These are phyloP conservation scores for Melipona bicolor DNA, from an alignment of 2,888 invertebrate genomes.

Conservation along the genomic window DNA sequence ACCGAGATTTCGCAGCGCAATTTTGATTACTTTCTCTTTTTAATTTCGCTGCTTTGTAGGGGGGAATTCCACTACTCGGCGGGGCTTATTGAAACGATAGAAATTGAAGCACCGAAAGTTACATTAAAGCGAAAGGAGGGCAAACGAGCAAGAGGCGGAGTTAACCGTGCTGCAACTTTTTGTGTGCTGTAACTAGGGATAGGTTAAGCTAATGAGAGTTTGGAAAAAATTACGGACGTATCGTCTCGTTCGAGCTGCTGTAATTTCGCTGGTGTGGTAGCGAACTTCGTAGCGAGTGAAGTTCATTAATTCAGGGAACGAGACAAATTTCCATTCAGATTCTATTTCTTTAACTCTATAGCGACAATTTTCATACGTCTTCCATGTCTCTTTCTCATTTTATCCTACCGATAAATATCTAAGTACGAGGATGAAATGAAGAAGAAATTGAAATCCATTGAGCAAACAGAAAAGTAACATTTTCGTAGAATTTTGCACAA, in stretches of 20 bases:
- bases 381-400: too few relatives aligned
- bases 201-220: neutral
- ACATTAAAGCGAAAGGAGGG: constrained; percentile 4
- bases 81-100: neutral
- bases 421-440: too few relatives aligned
- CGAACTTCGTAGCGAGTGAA: neutral
- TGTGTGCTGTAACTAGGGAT: neutral
- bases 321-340: too few relatives aligned
- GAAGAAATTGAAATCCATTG: too few relatives aligned
- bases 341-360: too few relatives aligned
- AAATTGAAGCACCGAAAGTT: neutral
- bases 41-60: neutral
- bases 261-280: neutral
- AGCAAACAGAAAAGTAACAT: too few relatives aligned
- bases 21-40: neutral
- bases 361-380: too few relatives aligned
- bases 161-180: neutral
- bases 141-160: neutral
- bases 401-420: too few relatives aligned
- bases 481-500: too few relatives aligned
- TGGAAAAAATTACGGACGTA: neutral
- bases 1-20: neutral
- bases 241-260: neutral
- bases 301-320: too few relatives aligned
- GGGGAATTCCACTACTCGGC: neutral